A percentile compares a stretch with the other conserved stretches of the same genome.
Evolutionary conservation across 2,888 invertebrate species (phyloP).

Genomic region (Sthenelais limicola): DNA sequence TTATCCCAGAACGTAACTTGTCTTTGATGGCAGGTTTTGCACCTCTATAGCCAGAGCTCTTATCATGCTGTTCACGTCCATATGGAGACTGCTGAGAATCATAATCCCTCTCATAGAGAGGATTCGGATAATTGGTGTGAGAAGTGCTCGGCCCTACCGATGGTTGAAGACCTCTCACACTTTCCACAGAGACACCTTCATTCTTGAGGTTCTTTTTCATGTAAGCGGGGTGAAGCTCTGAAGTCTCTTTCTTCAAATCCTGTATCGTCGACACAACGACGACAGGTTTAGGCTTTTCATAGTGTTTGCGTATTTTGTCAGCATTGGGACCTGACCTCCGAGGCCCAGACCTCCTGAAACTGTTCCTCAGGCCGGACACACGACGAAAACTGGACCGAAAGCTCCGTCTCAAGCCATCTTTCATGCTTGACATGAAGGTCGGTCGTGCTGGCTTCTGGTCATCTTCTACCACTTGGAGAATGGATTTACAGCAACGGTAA

Average conservation of each 20-base stretch:
- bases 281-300: no score
- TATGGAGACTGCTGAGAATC: no score
- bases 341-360: conserved; percentile 13
- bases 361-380: conserved; percentile 15
- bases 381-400: background rate
- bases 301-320: no score
- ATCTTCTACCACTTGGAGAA: conserved; percentile 7
- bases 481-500: conserved; percentile 6
- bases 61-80: no score
- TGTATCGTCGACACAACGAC: conserved; percentile 5
- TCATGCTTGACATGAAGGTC: conserved; percentile 1
- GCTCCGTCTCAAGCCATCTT: conserved; percentile 16
- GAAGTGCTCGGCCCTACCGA: background rate
- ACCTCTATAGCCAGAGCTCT: no score
- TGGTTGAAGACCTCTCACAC: background rate
- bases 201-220: background rate
- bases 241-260: background rate
- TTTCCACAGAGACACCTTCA: background rate
- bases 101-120: background rate
- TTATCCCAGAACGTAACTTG: background rate
- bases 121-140: conserved; percentile 3
- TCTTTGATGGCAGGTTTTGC: background rate
- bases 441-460: conserved; percentile 14
- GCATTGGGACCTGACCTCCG: background rate
- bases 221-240: conserved; percentile 6